These are phyloP conservation scores for Upupa epops DNA, from an alignment of 2,113 vertebrate species.

Conservation along the genomic window DNA sequence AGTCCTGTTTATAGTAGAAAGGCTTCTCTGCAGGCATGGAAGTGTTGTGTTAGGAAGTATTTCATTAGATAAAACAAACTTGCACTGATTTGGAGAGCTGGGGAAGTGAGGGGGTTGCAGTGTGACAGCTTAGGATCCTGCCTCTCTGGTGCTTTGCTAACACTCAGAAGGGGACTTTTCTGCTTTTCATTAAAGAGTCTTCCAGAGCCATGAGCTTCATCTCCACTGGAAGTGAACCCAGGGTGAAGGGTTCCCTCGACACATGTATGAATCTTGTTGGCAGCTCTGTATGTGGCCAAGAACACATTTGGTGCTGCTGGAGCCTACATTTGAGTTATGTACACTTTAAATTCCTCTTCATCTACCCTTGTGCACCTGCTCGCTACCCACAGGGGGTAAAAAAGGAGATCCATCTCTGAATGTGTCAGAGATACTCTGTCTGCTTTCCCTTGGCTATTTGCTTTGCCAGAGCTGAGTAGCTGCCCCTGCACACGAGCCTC, in stretches of 20 bases:
- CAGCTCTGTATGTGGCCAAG: background rate
- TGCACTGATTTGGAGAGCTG: background rate
- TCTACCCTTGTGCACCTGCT: background rate
- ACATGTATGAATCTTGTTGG: background rate
- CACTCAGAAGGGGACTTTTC: rapidly evolving
- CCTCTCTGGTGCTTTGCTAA: background rate
- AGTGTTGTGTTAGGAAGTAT: background rate
- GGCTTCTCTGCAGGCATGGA: background rate
- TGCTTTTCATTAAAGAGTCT: background rate
- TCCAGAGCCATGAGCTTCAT: background rate
- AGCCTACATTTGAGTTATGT: background rate
- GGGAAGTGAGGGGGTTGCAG: background rate
- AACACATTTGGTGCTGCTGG: background rate
- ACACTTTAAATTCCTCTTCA: background rate
- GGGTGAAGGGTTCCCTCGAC: background rate
- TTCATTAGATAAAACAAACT: background rate
- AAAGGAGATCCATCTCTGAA: background rate
- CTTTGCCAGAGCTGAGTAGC: background rate
- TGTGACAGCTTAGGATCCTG: background rate
- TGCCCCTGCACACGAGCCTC: background rate
- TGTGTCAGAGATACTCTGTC: background rate
- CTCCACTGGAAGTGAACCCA: background rate
- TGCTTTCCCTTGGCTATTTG: background rate
- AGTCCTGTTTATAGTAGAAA: background rate
- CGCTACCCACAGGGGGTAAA: background rate